These are phyloP conservation scores for Pelochelys cantorii DNA, from an alignment of 2,797 vertebrate species.

Conservation along the genomic window DNA sequence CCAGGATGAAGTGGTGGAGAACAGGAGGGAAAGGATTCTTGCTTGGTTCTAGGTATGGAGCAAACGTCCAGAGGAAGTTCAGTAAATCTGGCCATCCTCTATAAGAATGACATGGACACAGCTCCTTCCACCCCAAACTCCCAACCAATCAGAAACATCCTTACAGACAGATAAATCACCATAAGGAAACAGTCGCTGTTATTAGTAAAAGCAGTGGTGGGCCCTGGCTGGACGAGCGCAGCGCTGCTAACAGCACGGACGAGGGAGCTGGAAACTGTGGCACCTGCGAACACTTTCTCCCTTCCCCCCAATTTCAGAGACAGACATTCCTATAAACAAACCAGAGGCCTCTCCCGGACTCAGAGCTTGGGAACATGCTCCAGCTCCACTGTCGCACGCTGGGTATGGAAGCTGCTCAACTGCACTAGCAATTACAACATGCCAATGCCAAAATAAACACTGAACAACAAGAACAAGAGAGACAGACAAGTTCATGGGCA, in stretches of 20 bases:
- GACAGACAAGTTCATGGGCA: background rate
- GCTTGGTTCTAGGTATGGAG: background rate
- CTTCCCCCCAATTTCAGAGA: background rate
- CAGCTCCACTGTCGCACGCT: no score
- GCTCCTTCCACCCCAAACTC: background rate
- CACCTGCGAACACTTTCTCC: background rate
- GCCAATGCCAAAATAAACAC: background rate
- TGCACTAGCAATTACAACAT: background rate
- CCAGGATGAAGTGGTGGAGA: background rate
- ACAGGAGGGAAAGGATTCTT: background rate
- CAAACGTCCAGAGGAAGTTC: background rate
- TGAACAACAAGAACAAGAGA: background rate
- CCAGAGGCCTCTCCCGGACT: background rate
- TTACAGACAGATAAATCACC: background rate
- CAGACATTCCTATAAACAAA: no score
- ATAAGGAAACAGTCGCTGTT: no score
- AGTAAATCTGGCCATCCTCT: background rate
- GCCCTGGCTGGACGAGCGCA: background rate
- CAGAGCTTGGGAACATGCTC: no score
- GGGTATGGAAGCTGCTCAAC: background rate
- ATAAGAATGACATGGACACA: background rate
- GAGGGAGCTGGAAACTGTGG: background rate
- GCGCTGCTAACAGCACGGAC: background rate
- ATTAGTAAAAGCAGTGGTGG: no score
- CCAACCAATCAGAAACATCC: background rate